Percentiles rank a stretch among this genome's conserved stretches.
phyloP scores from a whole-genome alignment of 2,888 invertebrate genomes.

The Schizaphis graminum region DNA sequence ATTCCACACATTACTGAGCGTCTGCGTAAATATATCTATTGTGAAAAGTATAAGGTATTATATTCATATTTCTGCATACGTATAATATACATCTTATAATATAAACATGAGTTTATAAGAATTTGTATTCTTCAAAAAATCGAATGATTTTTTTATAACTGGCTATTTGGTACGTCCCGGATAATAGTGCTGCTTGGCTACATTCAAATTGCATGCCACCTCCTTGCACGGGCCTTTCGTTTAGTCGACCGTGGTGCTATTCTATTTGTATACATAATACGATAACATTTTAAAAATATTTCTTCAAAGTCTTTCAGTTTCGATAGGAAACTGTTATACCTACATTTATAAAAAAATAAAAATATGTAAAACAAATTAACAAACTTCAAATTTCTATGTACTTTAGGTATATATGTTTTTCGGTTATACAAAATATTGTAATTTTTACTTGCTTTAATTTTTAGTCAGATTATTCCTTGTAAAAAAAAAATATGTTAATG shows the following conservation, averaged over 20 bases:
- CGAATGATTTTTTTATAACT: not conserved
- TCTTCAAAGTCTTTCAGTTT: too few species aligned
- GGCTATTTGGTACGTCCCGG: too few species aligned
- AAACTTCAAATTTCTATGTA: not conserved
- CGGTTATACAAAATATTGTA: not conserved
- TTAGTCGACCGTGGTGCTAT: too few species aligned
- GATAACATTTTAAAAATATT: too few species aligned
- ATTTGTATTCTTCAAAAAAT: not conserved
- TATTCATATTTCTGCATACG: not conserved
- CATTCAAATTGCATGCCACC: too few species aligned
- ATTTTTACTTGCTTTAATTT: not conserved
- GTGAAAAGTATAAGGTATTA: not conserved
- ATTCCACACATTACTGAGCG: not conserved
- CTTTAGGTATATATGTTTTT: not conserved
- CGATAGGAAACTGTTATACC: too few species aligned
- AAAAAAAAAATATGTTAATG: not conserved
- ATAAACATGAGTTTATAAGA: not conserved
- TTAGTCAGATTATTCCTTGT: not conserved
- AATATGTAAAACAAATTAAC: not conserved
- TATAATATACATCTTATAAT: not conserved
- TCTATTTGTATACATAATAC: too few species aligned
- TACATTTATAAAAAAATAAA: too few species aligned
- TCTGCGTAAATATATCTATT: not conserved
- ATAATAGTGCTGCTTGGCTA: too few species aligned
- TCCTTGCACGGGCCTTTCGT: too few species aligned